These are phyloP conservation scores for Tamias sibiricus DNA, from an alignment of 2,113 vertebrate genomes.

Conservation along the genomic window DNA sequence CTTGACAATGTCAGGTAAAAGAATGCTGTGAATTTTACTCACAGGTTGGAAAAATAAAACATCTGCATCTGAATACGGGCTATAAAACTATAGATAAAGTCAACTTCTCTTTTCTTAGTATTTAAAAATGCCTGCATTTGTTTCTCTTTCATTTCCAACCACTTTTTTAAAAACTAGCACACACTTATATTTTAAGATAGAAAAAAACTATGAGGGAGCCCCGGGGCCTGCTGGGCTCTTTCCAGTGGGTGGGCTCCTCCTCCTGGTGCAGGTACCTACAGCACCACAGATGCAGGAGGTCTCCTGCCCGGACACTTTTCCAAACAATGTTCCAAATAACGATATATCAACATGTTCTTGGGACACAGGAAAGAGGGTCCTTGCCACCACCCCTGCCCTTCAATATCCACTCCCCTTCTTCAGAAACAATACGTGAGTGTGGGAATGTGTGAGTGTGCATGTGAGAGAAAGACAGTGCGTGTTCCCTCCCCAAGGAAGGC, in stretches of 20 bases:
- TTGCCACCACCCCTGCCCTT: not conserved
- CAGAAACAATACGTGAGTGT: not conserved
- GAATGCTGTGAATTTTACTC: not conserved
- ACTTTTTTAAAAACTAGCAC: not conserved
- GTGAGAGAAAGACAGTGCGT: not conserved
- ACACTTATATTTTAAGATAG: not conserved
- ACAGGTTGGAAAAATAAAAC: not conserved
- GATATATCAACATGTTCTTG: not conserved
- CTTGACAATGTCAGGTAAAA: not conserved
- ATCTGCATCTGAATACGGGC: not conserved
- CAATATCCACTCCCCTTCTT: too few species aligned
- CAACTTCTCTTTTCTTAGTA: not conserved
- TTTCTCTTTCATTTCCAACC: not conserved
- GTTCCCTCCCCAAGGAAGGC: not conserved
- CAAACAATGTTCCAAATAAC: not conserved
- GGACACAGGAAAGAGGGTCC: not conserved
- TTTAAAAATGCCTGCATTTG: not conserved
- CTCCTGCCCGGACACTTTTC: not conserved
- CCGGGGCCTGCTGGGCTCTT: rapidly evolving
- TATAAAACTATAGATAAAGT: not conserved
- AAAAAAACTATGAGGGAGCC: not conserved
- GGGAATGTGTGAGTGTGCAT: not conserved
- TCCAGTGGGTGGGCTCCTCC: rapidly evolving
- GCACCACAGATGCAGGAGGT: not conserved
- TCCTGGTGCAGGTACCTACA: not conserved